Evolutionary conservation across 1,140 invertebrate genomes (phyloP).

Genomic region (Platyura marginata): DNA sequence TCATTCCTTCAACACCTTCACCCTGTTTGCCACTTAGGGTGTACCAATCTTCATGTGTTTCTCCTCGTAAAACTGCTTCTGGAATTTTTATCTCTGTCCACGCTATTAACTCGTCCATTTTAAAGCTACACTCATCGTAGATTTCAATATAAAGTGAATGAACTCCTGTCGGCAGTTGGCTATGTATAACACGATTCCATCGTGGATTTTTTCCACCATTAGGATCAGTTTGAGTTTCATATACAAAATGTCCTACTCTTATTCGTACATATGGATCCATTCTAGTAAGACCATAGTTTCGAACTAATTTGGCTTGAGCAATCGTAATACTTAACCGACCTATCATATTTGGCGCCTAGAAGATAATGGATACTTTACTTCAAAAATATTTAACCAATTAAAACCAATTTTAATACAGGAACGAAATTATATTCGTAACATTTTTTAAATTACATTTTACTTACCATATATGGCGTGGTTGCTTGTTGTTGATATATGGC

Average conservation of each 20-base stretch:
- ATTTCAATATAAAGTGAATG: constrained; percentile 82
- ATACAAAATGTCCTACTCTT: constrained; percentile 77
- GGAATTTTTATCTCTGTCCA: constrained; percentile 80
- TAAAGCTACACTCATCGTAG: constrained; percentile 92
- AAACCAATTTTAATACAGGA: not conserved
- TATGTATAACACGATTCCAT: constrained; percentile 26
- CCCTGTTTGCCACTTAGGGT: constrained; percentile 81
- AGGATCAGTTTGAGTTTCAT: constrained; percentile 78
- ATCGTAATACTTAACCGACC: constrained; percentile 67
- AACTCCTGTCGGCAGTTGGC: constrained; percentile 71
- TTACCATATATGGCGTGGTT: constrained; percentile 10
- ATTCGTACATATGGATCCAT: constrained; percentile 95
- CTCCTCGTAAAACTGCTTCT: constrained; percentile 57
- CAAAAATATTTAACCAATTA: constrained; percentile 3
- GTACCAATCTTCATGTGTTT: constrained; percentile 89
- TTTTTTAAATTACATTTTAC: not conserved
- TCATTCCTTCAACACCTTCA: constrained; percentile 77
- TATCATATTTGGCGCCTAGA: constrained; percentile 36
- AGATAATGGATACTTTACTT: constrained; percentile 26
- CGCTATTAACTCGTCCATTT: constrained; percentile 86
- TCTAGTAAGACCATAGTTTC: constrained; percentile 90
- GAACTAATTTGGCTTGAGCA: constrained; percentile 74
- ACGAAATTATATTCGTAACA: not conserved
- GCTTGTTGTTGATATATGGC: constrained; percentile 60
- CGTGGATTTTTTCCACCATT: constrained; percentile 91